Conservation (phyloP, 2,797 vertebrate genomes). For the Hephaestus fuliginosus region DNA sequence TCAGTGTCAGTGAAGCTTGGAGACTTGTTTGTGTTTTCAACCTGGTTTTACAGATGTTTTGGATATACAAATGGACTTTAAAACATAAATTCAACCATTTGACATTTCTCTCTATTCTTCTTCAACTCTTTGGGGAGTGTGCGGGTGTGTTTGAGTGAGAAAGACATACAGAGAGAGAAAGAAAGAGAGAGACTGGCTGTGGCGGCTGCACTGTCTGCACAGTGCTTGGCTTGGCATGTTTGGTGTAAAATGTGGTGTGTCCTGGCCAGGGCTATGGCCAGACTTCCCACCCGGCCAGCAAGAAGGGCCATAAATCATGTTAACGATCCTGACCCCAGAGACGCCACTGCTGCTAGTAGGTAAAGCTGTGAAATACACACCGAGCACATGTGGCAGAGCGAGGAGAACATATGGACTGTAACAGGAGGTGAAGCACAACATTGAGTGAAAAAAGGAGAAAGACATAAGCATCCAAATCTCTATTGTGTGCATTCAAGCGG, state of each 20-base stretch:
- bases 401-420: conserved; percentile 42
- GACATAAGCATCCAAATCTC: conserved; percentile 26
- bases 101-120: conserved; percentile 30
- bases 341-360: conserved; percentile 47
- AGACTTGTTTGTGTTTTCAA: conserved; percentile 33
- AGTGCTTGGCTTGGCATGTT: conserved; percentile 67
- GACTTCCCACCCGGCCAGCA: conserved; percentile 60
- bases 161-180: conserved; percentile 38
- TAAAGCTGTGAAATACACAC: conserved; percentile 64
- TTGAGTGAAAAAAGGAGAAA: not conserved
- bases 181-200: conserved; percentile 33
- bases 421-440: conserved; percentile 40
- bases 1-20: conserved; percentile 17
- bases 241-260: conserved; percentile 72
- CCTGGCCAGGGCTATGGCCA: conserved; percentile 65
- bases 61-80: conserved; percentile 39
- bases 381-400: conserved; percentile 50
- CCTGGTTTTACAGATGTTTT: conserved; percentile 50
- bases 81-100: conserved; percentile 32
- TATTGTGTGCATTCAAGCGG: conserved; percentile 16
- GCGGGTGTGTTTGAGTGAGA: conserved; percentile 35
- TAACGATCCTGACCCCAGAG: conserved; percentile 67
- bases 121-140: conserved; percentile 34
- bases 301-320: conserved; percentile 70
- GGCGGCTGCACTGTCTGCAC: conserved; percentile 41